Evolutionary conservation across 2,888 invertebrate genomes (phyloP).

Genomic region (Crioceris asparagi): DNA sequence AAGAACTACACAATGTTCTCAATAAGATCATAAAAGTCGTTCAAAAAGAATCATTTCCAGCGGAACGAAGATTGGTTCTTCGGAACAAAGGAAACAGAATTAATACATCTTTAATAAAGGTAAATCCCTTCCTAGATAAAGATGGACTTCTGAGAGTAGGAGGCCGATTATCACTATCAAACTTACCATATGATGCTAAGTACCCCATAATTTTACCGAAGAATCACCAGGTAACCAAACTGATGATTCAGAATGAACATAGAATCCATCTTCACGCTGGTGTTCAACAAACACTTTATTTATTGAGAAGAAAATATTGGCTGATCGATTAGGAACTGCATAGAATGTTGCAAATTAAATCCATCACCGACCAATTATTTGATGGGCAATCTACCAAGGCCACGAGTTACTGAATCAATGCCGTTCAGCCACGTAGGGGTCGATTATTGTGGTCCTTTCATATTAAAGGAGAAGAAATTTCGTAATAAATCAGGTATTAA

Average conservation of each 20-base stretch:
- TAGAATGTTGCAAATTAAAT: background rate
- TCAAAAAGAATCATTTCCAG: background rate
- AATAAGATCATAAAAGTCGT: background rate
- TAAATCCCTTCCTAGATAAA: conserved; percentile 17
- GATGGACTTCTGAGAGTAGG: conserved; percentile 14
- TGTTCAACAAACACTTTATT: background rate
- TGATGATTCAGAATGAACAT: background rate
- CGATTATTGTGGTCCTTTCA: background rate
- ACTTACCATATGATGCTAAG: background rate
- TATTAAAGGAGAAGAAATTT: background rate
- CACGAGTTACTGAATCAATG: background rate
- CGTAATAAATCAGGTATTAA: background rate
- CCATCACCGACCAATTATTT: background rate
- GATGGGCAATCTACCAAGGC: background rate
- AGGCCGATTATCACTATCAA: conserved; percentile 10
- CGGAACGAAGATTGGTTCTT: too few relatives aligned
- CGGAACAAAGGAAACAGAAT: too few relatives aligned
- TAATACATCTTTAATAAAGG: conserved; percentile 7
- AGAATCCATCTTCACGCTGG: background rate
- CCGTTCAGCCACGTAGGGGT: background rate
- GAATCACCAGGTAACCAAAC: background rate
- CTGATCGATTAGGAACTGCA: background rate
- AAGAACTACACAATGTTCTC: background rate
- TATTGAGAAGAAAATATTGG: background rate
- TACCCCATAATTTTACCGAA: background rate